These are phyloP conservation scores for Uropetala carovei DNA, from an alignment of 2,888 invertebrate species.

Conservation along the genomic window DNA sequence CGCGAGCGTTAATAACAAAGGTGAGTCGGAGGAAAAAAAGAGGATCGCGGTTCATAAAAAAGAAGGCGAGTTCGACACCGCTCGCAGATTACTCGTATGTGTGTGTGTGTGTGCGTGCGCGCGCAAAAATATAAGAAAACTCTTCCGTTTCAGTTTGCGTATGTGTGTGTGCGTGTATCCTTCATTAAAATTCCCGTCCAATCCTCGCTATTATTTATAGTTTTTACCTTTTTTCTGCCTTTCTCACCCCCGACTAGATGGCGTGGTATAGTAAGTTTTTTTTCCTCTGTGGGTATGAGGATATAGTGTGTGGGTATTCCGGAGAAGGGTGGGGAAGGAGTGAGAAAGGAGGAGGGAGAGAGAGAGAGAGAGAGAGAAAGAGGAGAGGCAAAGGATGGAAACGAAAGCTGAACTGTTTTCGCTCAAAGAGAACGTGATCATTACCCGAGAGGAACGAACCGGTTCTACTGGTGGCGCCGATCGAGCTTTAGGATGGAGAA, in stretches of 20 bases:
- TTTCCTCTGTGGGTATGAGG: background rate
- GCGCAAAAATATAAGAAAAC: background rate
- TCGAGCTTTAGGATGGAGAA: slow-evolving; percentile 36
- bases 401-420: slow-evolving; percentile 52
- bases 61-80: background rate
- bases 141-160: background rate
- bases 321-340: background rate
- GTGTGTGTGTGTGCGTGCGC: too few species aligned
- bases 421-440: slow-evolving; percentile 62
- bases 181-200: slow-evolving; percentile 6
- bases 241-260: background rate
- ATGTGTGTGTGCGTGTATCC: background rate
- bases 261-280: background rate
- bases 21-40: too few species aligned
- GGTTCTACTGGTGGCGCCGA: slow-evolving; percentile 57
- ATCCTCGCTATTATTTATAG: slow-evolving; percentile 20
- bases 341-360: background rate
- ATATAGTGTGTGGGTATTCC: background rate
- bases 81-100: too few species aligned
- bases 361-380: background rate
- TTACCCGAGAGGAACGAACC: slow-evolving; percentile 54
- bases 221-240: background rate
- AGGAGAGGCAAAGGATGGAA: background rate
- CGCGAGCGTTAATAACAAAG: too few species aligned
- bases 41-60: too few species aligned